Evolutionary conservation across 2,888 invertebrate species (phyloP).

Genomic region (Yponomeuta malinellus): DNA sequence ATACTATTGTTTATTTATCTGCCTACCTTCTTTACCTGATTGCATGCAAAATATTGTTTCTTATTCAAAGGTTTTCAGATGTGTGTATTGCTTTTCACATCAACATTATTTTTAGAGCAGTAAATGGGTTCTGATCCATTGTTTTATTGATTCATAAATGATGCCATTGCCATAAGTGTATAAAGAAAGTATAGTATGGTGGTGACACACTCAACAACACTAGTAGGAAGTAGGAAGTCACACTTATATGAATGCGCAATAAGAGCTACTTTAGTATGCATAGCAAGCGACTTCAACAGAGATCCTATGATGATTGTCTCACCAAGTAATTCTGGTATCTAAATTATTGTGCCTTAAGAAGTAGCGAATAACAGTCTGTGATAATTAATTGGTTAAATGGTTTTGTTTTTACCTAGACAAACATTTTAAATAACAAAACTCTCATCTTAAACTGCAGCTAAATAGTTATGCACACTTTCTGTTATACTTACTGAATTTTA

Average conservation of each 20-base stretch:
- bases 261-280: neutral
- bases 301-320: neutral
- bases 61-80: neutral
- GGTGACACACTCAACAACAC: too few relatives aligned
- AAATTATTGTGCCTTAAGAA: constrained; percentile 48
- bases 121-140: constrained; percentile 20
- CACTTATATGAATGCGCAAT: too few relatives aligned
- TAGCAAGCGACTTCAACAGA: neutral
- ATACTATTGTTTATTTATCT: constrained; percentile 6
- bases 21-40: neutral
- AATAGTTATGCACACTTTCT: neutral
- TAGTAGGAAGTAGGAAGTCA: too few relatives aligned
- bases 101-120: neutral
- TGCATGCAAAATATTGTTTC: neutral
- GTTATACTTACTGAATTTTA: neutral
- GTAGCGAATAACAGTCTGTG: constrained; percentile 35
- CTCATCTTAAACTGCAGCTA: neutral
- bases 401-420: neutral
- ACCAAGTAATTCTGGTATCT: constrained; percentile 14
- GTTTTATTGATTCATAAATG: constrained; percentile 25
- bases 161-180: constrained; percentile 20
- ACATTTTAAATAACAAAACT: neutral
- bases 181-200: constrained; percentile 9
- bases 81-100: neutral
- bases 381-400: constrained; percentile 29